A percentile compares a stretch with the other conserved stretches of the same genome.
phyloP scores from a whole-genome alignment of 2,888 invertebrate species.

The Nomada goodeniana region DNA sequence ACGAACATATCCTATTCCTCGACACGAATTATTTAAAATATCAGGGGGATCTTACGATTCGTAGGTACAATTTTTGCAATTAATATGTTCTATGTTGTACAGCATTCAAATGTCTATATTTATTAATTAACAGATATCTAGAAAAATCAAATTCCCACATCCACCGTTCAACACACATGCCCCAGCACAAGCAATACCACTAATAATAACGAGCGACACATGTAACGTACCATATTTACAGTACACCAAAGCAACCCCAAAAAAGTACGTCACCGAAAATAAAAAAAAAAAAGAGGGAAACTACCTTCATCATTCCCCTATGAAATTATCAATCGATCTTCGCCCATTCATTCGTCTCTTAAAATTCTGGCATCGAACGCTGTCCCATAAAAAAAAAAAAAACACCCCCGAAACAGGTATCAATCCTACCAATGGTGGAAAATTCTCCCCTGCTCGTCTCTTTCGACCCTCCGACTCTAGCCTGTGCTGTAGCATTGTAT shows the following conservation, averaged over 20 bases:
- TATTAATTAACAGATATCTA: no score
- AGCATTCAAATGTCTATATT: no score
- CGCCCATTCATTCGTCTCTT: background rate
- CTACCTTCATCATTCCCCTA: background rate
- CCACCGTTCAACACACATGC: no score
- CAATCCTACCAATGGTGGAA: conserved; percentile 20
- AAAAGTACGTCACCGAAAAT: background rate
- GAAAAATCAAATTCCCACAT: no score
- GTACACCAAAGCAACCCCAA: no score
- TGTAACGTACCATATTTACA: no score
- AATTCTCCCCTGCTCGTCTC: conserved; percentile 44
- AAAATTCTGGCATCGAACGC: background rate
- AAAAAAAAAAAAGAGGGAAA: no score
- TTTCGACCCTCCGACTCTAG: conserved; percentile 72
- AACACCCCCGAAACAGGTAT: background rate
- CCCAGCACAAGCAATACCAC: no score
- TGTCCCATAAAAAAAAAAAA: conserved; percentile 2
- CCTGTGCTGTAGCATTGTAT: conserved; percentile 70
- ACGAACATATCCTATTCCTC: no score
- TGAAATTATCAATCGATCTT: background rate
- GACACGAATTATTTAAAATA: background rate
- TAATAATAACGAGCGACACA: no score
- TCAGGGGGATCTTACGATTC: background rate
- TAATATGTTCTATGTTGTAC: no score
- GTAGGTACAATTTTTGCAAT: no score